Percentiles rank a stretch among this genome's conserved stretches.
phyloP scores from a whole-genome alignment of 2,888 invertebrate species.

The Agrotis puta region DNA sequence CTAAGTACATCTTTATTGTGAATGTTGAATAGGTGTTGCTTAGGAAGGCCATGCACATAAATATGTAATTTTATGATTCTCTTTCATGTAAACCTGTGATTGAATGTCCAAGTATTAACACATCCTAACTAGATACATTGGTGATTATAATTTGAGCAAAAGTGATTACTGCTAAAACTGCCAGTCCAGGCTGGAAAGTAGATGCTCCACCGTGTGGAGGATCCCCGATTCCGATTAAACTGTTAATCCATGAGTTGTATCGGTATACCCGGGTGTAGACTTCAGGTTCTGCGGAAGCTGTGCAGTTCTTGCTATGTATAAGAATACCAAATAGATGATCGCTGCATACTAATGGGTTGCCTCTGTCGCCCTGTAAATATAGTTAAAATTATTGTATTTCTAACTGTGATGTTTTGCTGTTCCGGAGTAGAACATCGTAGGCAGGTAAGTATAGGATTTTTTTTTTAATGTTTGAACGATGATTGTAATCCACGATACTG shows the following conservation, averaged over 20 bases:
- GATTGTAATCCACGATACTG: too few species aligned
- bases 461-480: background rate
- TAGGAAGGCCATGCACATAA: too few species aligned
- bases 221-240: background rate
- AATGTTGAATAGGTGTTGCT: too few species aligned
- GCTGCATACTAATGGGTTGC: slow-evolving; percentile 31
- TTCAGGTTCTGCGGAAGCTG: slow-evolving; percentile 8
- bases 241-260: slow-evolving; percentile 11
- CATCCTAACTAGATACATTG: background rate
- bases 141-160: background rate
- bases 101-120: background rate
- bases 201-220: background rate
- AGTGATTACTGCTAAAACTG: slow-evolving; percentile 11
- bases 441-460: too few species aligned
- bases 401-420: too few species aligned
- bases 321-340: slow-evolving; percentile 11
- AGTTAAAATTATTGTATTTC: background rate
- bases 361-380: slow-evolving; percentile 30
- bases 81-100: background rate
- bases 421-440: too few species aligned
- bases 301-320: slow-evolving; percentile 17
- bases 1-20: too few species aligned
- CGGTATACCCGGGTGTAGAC: slow-evolving; percentile 28
- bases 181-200: slow-evolving; percentile 3
- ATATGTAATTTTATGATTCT: too few species aligned